Evolutionary conservation across 2,888 invertebrate genomes (phyloP).

Genomic region (Hymenopus coronatus): DNA sequence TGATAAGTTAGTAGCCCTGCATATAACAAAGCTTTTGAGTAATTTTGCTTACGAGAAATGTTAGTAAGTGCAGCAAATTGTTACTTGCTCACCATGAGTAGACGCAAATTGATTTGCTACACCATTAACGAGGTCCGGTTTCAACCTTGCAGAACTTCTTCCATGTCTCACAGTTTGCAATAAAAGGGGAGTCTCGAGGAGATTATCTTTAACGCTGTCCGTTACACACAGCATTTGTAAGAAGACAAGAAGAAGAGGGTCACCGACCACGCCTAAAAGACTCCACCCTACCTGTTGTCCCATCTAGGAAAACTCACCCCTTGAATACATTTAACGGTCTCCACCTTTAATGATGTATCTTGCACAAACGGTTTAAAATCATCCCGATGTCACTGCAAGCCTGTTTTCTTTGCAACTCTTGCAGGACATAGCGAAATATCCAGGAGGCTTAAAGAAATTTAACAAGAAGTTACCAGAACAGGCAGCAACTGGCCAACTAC

Average conservation of each 20-base stretch:
- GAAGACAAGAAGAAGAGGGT: not conserved
- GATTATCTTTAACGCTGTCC: not conserved
- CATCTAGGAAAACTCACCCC: not conserved
- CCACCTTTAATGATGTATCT: not conserved
- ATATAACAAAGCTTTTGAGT: not conserved
- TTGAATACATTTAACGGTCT: not conserved
- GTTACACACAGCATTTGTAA: not conserved
- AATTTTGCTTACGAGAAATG: not conserved
- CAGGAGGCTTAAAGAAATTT: too few species aligned
- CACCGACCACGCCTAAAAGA: not conserved
- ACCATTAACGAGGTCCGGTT: not conserved
- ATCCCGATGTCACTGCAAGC: not conserved
- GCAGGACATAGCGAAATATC: not conserved
- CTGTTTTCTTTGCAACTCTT: not conserved
- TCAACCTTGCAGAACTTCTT: constrained; percentile 13
- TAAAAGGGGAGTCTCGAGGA: not conserved
- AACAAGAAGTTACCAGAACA: too few species aligned
- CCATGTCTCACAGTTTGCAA: not conserved
- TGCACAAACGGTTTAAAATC: not conserved
- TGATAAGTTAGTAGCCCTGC: too few species aligned
- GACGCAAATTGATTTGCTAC: not conserved
- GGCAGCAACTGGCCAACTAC: too few species aligned
- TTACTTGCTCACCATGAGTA: not conserved
- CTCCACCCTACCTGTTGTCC: not conserved
- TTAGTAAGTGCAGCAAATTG: not conserved